Evolutionary conservation across 2,888 invertebrate species (phyloP).

Genomic region (Heliconius charithonia): DNA sequence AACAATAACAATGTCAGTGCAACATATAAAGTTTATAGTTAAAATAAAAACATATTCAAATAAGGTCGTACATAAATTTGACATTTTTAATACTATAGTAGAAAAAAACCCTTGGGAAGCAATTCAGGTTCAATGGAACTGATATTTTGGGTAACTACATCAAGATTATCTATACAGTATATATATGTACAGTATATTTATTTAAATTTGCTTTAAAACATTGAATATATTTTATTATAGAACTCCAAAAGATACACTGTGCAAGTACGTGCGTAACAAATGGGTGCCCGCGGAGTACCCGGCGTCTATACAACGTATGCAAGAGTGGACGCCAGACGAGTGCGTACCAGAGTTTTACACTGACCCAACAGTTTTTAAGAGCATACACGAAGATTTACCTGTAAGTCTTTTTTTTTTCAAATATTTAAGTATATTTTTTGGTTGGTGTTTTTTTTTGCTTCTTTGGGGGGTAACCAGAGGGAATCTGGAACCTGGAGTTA

Average conservation of each 20-base stretch:
- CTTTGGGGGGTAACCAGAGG: neutral
- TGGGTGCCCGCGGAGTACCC: conserved; percentile 98
- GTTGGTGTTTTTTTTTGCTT: neutral
- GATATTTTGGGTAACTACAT: too few species aligned
- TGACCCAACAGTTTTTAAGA: conserved; percentile 95
- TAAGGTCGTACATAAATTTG: too few species aligned
- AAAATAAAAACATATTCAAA: too few species aligned
- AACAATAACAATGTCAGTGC: too few species aligned
- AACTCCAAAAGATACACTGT: conserved; percentile 92
- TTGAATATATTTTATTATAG: conserved; percentile 57
- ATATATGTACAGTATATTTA: too few species aligned
- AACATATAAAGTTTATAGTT: too few species aligned
- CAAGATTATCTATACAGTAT: too few species aligned
- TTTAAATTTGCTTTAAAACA: neutral
- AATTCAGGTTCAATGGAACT: too few species aligned
- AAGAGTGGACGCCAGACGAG: conserved; percentile 99
- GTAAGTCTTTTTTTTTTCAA: conserved; percentile 58
- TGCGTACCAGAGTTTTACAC: conserved; percentile 99
- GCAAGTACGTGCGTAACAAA: conserved; percentile 93
- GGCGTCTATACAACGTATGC: conserved; percentile 93
- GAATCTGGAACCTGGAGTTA: too few species aligned
- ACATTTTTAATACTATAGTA: too few species aligned
- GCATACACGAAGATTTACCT: conserved; percentile 96
- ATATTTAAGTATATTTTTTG: neutral
- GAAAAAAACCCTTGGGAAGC: too few species aligned